Evolutionary conservation across 1,140 invertebrate species (phyloP).

Genomic region (Camponotus pennsylvanicus): DNA sequence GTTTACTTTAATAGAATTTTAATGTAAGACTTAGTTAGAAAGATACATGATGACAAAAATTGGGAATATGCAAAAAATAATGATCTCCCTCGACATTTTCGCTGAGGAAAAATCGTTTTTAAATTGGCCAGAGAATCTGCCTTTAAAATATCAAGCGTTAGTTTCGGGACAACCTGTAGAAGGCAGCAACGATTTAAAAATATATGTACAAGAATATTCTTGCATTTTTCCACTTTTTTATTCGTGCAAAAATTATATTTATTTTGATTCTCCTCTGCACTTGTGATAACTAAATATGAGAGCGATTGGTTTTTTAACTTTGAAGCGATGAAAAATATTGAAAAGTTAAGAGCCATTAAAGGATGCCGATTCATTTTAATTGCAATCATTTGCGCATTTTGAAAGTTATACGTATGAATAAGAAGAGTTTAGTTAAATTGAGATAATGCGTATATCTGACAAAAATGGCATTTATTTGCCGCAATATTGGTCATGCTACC

Average conservation of each 20-base stretch:
- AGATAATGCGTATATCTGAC: conserved; percentile 13
- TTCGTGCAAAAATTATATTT: background rate
- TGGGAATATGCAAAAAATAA: no score
- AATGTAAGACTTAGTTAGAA: no score
- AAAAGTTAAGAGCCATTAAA: background rate
- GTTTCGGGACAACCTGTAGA: no score
- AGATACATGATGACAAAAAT: no score
- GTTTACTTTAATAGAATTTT: no score
- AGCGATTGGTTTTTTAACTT: background rate
- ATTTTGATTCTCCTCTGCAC: conserved; percentile 4
- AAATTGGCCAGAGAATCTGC: no score
- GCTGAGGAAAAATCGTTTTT: no score
- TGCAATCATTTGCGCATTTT: background rate
- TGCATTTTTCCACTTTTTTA: background rate
- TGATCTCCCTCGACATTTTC: no score
- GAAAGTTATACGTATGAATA: background rate
- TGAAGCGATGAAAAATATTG: background rate
- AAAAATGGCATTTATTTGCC: conserved; percentile 54
- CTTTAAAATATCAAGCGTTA: no score
- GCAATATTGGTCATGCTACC: conserved; percentile 18
- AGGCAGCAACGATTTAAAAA: background rate
- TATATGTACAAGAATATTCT: background rate
- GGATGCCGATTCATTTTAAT: background rate
- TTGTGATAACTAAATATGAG: background rate
- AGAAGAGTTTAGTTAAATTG: conserved; percentile 18